phyloP scores from a whole-genome alignment of 2,888 invertebrate genomes.

The Amphipoea oculea region DNA sequence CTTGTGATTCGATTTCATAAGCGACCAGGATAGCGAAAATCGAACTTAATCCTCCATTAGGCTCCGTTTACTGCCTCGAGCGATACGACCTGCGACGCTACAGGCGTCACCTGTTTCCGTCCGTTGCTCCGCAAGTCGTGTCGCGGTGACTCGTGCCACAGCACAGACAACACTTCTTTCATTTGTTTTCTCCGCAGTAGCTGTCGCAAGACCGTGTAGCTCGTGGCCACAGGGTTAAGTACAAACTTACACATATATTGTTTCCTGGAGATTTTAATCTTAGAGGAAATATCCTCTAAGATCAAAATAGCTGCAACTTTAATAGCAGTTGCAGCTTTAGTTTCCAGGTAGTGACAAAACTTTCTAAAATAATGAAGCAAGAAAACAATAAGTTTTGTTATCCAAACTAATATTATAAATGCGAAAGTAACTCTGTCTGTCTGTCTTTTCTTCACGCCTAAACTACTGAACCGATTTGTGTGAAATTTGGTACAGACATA shows the following conservation, averaged over 20 bases:
- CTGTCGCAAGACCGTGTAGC: neutral
- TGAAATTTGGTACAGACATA: too few relatives aligned
- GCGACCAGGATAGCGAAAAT: too few relatives aligned
- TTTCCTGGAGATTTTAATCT: conserved; percentile 21
- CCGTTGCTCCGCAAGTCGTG: neutral
- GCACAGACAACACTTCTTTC: neutral
- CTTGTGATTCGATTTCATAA: too few relatives aligned
- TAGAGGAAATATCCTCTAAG: too few relatives aligned
- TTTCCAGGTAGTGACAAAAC: neutral
- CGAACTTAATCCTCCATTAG: too few relatives aligned
- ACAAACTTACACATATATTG: neutral
- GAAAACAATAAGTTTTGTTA: neutral
- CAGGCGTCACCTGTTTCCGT: neutral
- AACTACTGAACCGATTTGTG: too few relatives aligned
- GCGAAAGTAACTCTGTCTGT: too few relatives aligned
- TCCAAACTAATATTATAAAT: too few relatives aligned
- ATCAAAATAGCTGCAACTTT: too few relatives aligned
- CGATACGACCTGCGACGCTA: neutral
- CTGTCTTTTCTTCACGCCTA: too few relatives aligned
- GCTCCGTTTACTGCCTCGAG: neutral
- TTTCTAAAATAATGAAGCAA: conserved; percentile 13
- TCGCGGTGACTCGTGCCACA: neutral
- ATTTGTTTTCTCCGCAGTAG: neutral
- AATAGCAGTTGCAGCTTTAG: neutral
- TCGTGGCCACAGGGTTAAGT: neutral